Evolutionary conservation across 2,797 vertebrate genomes (phyloP).

Genomic region (Poeciliopsis turneri): DNA sequence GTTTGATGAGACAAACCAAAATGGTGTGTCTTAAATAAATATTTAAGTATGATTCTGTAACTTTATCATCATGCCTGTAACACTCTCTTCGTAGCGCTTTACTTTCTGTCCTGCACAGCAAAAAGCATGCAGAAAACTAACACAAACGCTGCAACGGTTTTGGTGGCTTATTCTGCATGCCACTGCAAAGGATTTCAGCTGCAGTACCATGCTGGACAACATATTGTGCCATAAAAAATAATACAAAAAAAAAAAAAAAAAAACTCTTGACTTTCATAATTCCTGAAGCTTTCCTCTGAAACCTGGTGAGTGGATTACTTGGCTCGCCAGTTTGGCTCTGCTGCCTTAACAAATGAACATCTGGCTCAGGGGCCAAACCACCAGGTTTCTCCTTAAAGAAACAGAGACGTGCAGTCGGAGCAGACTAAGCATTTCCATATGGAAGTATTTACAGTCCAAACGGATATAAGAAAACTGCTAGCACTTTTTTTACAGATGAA

Average conservation of each 20-base stretch:
- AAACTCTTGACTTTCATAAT: not conserved
- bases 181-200: not conserved
- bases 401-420: not conserved
- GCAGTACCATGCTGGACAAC: not conserved
- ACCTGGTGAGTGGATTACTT: slow-evolving; percentile 35
- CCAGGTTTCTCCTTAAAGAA: slow-evolving; percentile 4
- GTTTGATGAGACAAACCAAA: not conserved
- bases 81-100: slow-evolving; percentile 6
- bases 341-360: slow-evolving; percentile 24
- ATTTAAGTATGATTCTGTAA: not conserved
- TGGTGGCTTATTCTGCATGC: not conserved
- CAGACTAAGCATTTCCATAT: not conserved
- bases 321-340: slow-evolving; percentile 10
- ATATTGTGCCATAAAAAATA: not conserved
- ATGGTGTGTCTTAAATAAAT: not conserved
- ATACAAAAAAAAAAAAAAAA: not conserved
- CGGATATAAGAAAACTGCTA: too few species aligned
- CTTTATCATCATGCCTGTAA: not conserved
- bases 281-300: slow-evolving; percentile 14
- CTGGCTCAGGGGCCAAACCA: slow-evolving; percentile 24
- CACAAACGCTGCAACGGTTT: slow-evolving; percentile 9
- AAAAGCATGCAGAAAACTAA: slow-evolving; percentile 18
- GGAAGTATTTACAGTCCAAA: slow-evolving; percentile 41
- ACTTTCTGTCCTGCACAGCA: slow-evolving; percentile 20
- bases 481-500: slow-evolving; percentile 16